Base-by-base conservation (phyloP, 2,113 vertebrate species). In the Phoxinus phoxinus region DNA sequence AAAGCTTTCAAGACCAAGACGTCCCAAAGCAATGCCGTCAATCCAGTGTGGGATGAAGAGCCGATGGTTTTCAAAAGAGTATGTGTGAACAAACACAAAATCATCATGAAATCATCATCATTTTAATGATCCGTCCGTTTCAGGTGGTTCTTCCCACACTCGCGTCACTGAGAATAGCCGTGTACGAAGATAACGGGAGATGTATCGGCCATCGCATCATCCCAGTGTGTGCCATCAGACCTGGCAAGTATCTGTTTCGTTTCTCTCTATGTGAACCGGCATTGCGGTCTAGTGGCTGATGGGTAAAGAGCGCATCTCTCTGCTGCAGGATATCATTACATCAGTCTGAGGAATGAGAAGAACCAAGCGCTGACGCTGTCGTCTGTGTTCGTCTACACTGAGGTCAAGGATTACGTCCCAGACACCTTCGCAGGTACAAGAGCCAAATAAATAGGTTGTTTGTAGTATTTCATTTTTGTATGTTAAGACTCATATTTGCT, bases 31-130 rank as follows among this genome's bases (percentile, higher is more conserved):
- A 99, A 99, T 0, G 97, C 97, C 51, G 95, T 99, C 74, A 99
- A 99, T 86, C 97, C 98, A 0, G 94, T 99, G 21, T 99, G 98
- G 97, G 98, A 99, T 23, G 98, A 99, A 85, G 98, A 99, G 88
- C 94, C 97, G 23, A 97, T 99, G 76, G 96, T 99, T 63, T 99
- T 99, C 87, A 99, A 99, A 92, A 99, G 98, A 96, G 98, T 99
- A 9, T 0, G 92, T 87, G 6, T 63, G 41, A 41, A 59, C 48
- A 15, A 2, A 27, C 25, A 15, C 61, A 6, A 5, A 69, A 10
- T 9, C 67, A 4, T 69, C 32, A 11, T 35, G 3, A 69, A 27
- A 35, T n/a, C n/a, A n/a, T n/a, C n/a, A n/a, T n/a, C n/a, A 35
- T 35, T 21, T 3, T 63, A 13, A 19, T 53, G 59, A 23, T 61